Base-by-base conservation (phyloP, 2,888 invertebrate species). In the Priocnemis perturbator region DNA sequence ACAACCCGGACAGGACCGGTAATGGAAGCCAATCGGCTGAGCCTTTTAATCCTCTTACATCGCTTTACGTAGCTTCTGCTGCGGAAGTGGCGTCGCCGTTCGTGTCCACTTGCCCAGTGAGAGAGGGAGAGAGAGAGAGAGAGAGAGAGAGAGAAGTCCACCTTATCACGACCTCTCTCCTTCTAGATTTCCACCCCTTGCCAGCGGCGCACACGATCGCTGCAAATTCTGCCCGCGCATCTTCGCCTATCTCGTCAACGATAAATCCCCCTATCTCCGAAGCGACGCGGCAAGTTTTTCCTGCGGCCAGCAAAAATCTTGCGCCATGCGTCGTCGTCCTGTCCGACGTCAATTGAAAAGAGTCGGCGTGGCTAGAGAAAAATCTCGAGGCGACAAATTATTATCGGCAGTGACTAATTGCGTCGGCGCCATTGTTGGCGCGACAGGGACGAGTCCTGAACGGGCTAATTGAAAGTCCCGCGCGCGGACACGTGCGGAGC, bases 31-130 rank as follows among this genome's bases (percentile, higher is more conserved):
- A 78, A 79, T 81, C 78, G 79, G 63, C 70, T 70, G 64, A 56
- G 73, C 73, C 73, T 72, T 76, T 76, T 79, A 79, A 79, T 79
- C 79, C 81, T 81, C 79, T 79, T 79, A 79, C 76, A 76, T 71
- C 75, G 81, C 69, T 79, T 73, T 70, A 70, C 74, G 65, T 71
- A 67, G 81, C 68, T 73, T 67, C 73, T 67, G 37, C 37, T 37
- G 62, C 75, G 79, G 75, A 78, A 81, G 78, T 71, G 19, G 57
- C 63, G 48, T 56, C 66, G 47, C 11, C n/a, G 62, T 70, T 71
- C 61, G 62, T 71, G 67, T 61, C 65, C 66, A 47, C 44, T 57
- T 53, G 30, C 48, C 47, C n/a, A n/a, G n/a, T n/a, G n/a, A n/a
- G n/a, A n/a, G n/a, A n/a, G n/a, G n/a, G n/a, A n/a, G n/a, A n/a